These are phyloP conservation scores for Campopleginae sp. DNA, from an alignment of 2,888 invertebrate genomes.

Conservation along the genomic window DNA sequence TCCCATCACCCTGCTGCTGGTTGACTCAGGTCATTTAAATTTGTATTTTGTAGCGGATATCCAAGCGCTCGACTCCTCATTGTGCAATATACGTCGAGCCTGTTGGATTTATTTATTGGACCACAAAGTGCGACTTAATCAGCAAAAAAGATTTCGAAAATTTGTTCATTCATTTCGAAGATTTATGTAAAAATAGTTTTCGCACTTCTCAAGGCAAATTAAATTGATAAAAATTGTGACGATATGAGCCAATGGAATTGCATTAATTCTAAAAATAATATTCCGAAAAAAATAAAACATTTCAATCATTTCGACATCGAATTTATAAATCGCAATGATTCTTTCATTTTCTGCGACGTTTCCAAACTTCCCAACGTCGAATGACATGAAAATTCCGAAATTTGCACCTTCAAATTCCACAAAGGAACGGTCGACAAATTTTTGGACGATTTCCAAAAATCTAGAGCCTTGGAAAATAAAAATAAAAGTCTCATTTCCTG, in stretches of 20 bases:
- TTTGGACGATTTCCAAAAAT: slow-evolving; percentile 49
- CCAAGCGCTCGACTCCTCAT: not conserved
- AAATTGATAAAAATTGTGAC: not conserved
- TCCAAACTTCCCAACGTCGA: not conserved
- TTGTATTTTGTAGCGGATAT: not conserved
- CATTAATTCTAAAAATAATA: not conserved
- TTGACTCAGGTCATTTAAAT: not conserved
- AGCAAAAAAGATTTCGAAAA: not conserved
- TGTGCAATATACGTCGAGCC: not conserved
- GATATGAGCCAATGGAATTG: not conserved
- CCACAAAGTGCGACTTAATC: not conserved
- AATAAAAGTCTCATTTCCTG: not conserved
- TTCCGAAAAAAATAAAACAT: not conserved
- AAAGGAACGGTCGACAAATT: not conserved
- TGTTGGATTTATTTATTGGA: not conserved
- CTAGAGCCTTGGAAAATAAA: not conserved
- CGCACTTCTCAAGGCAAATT: not conserved
- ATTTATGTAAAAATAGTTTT: not conserved
- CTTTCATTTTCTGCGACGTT: not conserved
- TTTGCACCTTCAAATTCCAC: not conserved
- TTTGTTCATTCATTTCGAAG: not conserved
- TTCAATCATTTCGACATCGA: not conserved
- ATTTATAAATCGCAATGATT: not conserved
- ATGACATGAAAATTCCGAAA: not conserved
- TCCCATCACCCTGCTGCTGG: not conserved